Evolutionary conservation across 2,888 invertebrate species (phyloP).

Genomic region (Cyaniris semiargus): DNA sequence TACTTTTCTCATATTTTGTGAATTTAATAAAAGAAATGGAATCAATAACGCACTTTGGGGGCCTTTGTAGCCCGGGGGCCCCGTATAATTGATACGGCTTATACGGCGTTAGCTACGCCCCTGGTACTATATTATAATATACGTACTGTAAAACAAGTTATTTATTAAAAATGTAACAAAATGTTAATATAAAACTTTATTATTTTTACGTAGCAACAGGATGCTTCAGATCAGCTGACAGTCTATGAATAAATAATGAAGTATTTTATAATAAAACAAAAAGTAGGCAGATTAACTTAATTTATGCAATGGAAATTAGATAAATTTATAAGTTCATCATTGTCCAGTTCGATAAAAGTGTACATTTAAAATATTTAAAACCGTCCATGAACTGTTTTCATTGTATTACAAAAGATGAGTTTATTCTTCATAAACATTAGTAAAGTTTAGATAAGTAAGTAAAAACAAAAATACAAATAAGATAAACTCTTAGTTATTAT

Average conservation of each 20-base stretch:
- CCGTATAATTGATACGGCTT: too few relatives aligned
- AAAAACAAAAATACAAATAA: too few relatives aligned
- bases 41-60: too few relatives aligned
- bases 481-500: too few relatives aligned
- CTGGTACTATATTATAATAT: too few relatives aligned
- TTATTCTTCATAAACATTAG: background rate
- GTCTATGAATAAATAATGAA: background rate
- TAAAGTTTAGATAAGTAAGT: too few relatives aligned
- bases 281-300: slow-evolving; percentile 24
- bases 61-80: too few relatives aligned
- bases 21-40: too few relatives aligned
- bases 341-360: background rate
- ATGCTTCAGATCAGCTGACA: background rate
- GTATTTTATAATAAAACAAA: background rate
- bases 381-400: background rate
- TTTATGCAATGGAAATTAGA: slow-evolving; percentile 42
- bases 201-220: background rate
- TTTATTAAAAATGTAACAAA: too few relatives aligned
- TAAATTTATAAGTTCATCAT: slow-evolving; percentile 31
- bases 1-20: too few relatives aligned
- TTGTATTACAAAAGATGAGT: background rate
- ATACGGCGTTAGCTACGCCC: too few relatives aligned
- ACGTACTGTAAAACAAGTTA: too few relatives aligned
- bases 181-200: background rate
- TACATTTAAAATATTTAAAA: background rate